phyloP scores from a whole-genome alignment of 2,888 invertebrate species.

The Pseudolycoriella hygida region DNA sequence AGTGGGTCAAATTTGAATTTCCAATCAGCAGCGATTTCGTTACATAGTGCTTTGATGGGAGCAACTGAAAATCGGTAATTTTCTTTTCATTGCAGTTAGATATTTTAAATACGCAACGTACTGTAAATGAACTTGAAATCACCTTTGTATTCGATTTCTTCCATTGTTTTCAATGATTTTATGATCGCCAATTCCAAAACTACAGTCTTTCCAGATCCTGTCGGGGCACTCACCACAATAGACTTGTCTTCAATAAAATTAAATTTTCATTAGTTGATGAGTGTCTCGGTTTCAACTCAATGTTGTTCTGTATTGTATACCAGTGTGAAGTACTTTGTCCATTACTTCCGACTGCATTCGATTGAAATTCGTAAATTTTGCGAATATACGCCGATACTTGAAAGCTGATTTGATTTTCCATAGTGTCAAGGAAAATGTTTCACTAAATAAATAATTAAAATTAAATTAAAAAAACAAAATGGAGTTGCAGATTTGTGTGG shows the following conservation, averaged over 20 bases:
- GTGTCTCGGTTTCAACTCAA: background rate
- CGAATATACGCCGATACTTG: slow-evolving; percentile 37
- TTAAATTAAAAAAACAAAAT: too few relatives aligned
- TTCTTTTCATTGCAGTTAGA: too few relatives aligned
- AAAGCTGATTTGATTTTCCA: slow-evolving; percentile 30
- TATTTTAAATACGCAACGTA: slow-evolving; percentile 25
- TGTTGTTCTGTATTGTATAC: slow-evolving; percentile 21
- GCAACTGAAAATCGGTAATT: slow-evolving; percentile 37
- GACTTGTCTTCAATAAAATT: slow-evolving; percentile 35
- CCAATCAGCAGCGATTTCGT: slow-evolving; percentile 57
- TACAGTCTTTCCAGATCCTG: slow-evolving; percentile 69
- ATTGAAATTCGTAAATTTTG: slow-evolving; percentile 46
- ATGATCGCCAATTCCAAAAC: slow-evolving; percentile 68
- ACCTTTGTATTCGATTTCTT: slow-evolving; percentile 24
- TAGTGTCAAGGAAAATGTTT: background rate
- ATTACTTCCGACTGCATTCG: slow-evolving; percentile 52
- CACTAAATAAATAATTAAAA: background rate
- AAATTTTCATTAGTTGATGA: background rate
- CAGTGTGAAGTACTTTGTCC: slow-evolving; percentile 45
- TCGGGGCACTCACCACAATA: slow-evolving; percentile 60
- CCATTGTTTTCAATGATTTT: slow-evolving; percentile 38
- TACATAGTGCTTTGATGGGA: slow-evolving; percentile 62
- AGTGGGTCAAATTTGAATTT: slow-evolving; percentile 43
- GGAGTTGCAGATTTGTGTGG: too few relatives aligned
- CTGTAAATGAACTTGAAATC: slow-evolving; percentile 57